Percentiles rank a stretch among this genome's conserved stretches.
phyloP scores from a whole-genome alignment of 2,888 invertebrate species.

The Ligdia adustata region DNA sequence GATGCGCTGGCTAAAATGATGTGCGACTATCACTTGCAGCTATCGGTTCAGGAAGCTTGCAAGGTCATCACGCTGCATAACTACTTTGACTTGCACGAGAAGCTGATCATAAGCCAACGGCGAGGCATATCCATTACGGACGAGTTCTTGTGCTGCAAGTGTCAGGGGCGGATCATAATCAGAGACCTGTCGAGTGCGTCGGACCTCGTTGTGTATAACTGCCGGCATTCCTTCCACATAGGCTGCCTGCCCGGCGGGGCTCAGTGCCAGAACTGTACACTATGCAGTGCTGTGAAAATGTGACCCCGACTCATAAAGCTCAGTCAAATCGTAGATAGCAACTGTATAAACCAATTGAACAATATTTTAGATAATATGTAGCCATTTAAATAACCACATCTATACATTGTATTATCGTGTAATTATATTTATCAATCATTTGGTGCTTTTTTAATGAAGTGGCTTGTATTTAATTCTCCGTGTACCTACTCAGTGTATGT shows the following conservation, averaged over 20 bases:
- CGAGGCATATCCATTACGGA: conserved; percentile 90
- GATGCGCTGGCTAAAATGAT: conserved; percentile 97
- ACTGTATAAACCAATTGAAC: conserved; percentile 48
- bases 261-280: conserved; percentile 60
- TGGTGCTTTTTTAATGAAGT: conserved; percentile 70
- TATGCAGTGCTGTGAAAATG: conserved; percentile 76
- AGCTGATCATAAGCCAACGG: conserved; percentile 90
- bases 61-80: conserved; percentile 95
- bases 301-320: conserved; percentile 55
- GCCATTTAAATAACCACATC: conserved; percentile 35
- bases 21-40: conserved; percentile 97
- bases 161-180: conserved; percentile 89
- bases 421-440: conserved; percentile 43
- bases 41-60: conserved; percentile 95
- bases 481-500: conserved; percentile 27
- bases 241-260: conserved; percentile 87
- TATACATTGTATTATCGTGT: conserved; percentile 37
- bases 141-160: conserved; percentile 90
- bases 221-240: conserved; percentile 95
- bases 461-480: conserved; percentile 62
- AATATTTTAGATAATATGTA: conserved; percentile 45
- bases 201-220: conserved; percentile 92
- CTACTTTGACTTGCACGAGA: conserved; percentile 94
- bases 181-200: conserved; percentile 88
- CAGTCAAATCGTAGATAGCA: conserved; percentile 50